Evolutionary conservation across 2,113 vertebrate genomes (phyloP).

Genomic region (Isichthys henryi): DNA sequence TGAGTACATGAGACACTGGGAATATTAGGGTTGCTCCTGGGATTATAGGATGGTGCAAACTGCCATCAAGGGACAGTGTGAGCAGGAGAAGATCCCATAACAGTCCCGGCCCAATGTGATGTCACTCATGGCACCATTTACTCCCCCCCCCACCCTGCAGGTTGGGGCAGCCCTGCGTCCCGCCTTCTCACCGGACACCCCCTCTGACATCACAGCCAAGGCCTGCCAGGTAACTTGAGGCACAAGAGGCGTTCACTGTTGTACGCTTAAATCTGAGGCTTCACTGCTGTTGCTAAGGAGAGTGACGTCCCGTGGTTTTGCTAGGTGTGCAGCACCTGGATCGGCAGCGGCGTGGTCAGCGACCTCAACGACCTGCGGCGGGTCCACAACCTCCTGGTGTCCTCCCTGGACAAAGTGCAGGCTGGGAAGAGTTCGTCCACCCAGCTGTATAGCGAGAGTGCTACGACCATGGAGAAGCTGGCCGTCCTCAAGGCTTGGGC

Average conservation of each 20-base stretch:
- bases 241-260: neutral
- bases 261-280: neutral
- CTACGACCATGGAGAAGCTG: conserved; percentile 95
- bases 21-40: neutral
- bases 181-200: conserved; percentile 94
- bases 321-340: conserved; percentile 96
- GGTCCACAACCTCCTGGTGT: conserved; percentile 94
- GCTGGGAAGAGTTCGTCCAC: conserved; percentile 86
- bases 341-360: conserved; percentile 94
- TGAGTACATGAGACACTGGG: neutral
- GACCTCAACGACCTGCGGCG: conserved; percentile 93
- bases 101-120: neutral
- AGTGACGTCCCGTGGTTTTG: neutral
- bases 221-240: conserved; percentile 83
- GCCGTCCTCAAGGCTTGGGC: conserved; percentile 96
- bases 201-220: conserved; percentile 96
- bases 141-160: conserved; percentile 45
- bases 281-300: neutral
- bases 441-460: conserved; percentile 93
- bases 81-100: neutral
- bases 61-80: neutral
- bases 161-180: conserved; percentile 94
- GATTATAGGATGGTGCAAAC: neutral
- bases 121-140: neutral
- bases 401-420: conserved; percentile 94